Conservation (phyloP, 2,888 invertebrate genomes). For the Drosophila formosana region DNA sequence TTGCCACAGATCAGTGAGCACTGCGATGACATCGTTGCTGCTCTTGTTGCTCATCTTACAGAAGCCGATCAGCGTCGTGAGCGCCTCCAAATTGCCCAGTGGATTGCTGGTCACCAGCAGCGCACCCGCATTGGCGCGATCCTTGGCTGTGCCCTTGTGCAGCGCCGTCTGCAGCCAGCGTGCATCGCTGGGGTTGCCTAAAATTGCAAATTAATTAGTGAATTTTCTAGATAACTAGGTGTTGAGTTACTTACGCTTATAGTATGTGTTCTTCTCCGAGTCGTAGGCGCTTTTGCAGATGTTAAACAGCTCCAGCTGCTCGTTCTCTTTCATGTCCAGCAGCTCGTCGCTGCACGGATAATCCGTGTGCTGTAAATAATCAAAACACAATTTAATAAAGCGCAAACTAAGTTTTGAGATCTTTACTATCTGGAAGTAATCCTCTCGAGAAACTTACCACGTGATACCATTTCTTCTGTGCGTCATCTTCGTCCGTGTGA, state of each 20-base stretch:
- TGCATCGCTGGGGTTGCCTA: constrained; percentile 84
- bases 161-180: constrained; percentile 85
- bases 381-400: background rate
- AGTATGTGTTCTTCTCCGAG: constrained; percentile 70
- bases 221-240: background rate
- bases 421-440: background rate
- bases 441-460: constrained; percentile 71
- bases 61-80: constrained; percentile 82
- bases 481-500: constrained; percentile 64
- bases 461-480: constrained; percentile 83
- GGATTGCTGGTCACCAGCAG: constrained; percentile 85
- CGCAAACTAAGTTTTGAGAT: too few relatives aligned
- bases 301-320: constrained; percentile 82
- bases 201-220: background rate
- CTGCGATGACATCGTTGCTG: constrained; percentile 81
- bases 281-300: constrained; percentile 82
- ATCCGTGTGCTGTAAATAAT: constrained; percentile 73
- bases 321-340: constrained; percentile 84
- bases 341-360: constrained; percentile 79
- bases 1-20: constrained; percentile 83
- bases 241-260: constrained; percentile 74
- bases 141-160: constrained; percentile 85
- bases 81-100: constrained; percentile 82
- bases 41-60: constrained; percentile 84
- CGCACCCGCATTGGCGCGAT: constrained; percentile 85